Evolutionary conservation across 2,113 vertebrate genomes (phyloP), one percentile per base, ranked within the genome.

Genomic region (Martes martes): DNA sequence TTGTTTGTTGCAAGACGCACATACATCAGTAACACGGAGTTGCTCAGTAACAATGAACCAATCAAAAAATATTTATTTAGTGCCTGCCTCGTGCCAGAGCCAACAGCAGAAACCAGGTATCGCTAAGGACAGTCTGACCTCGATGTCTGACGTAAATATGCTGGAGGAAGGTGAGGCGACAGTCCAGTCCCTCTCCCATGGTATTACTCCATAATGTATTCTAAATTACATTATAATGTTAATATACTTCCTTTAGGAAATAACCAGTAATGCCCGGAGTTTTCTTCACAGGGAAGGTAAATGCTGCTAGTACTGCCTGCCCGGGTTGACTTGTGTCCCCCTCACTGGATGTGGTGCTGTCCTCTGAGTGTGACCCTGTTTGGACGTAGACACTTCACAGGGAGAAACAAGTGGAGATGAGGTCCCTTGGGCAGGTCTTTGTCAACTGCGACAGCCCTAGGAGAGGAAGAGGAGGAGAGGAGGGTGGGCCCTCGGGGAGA

Each of bases 401-500:
- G 6, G 23, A 16, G 50, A 23, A n/a, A 6, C 1, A 5, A 55
- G 52, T 0, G 3, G n/a, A 63, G 71, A 6, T 1, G 36, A 31
- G 18, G 33, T 11, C 55, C 1, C 24, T 1, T 4, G 50, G 7
- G n/a, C 0, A 1, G 0, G 31, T 47, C 39, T 52, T 19, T 16
- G 6, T 4, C 59, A 13, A 2, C 2, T 0, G 0, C 10, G 81
- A 11, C 47, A 1, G 7, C 42, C 28, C 55, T 18, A 33, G n/a
- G 4, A 0, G 5, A n/a, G 36, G 26, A n/a, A 21, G 19, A 28
- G 42, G 39, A 61, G 33, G 61, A 21, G 42, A n/a, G 47, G 11
- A 3, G 11, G 2, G 57, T 10, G 45, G 23, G 10, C 0, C 0
- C 28, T 0, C 6, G 7, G 33, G 33, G 13, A 6, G 7, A 15